Evolutionary conservation across 2,797 vertebrate species (phyloP).

Genomic region (Rallus crepitans): DNA sequence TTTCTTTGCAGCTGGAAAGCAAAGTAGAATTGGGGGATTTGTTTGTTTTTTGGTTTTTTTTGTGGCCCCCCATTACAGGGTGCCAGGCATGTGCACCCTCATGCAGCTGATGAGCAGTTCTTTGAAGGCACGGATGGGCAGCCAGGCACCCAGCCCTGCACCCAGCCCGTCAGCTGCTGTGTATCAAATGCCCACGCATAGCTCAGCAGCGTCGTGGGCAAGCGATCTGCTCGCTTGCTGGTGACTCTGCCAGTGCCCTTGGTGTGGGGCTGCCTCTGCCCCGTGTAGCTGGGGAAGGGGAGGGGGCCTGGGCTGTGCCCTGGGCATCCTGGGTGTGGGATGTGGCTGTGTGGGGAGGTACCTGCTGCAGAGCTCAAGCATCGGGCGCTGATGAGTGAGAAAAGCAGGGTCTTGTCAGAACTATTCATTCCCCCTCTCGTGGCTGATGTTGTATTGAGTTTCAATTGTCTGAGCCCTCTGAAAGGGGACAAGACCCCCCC

Average conservation of each 20-base stretch:
- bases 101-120: accelerated
- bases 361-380: neutral
- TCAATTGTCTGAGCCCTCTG: slow-evolving; percentile 56
- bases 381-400: neutral
- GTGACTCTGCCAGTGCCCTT: neutral
- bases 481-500: slow-evolving; percentile 14
- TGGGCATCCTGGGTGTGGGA: neutral
- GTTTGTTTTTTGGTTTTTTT: neutral
- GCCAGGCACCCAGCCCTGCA: neutral
- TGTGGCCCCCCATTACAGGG: accelerated
- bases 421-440: neutral
- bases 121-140: accelerated
- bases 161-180: neutral
- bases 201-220: neutral
- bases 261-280: neutral
- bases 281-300: accelerated
- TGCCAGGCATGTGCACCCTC: accelerated
- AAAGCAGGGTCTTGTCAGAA: neutral
- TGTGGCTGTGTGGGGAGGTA: accelerated
- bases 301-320: neutral
- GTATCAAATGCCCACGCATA: neutral
- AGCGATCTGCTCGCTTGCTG: neutral
- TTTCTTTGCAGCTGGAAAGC: neutral
- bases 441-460: slow-evolving; percentile 31
- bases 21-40: neutral